Conservation (phyloP, 2,113 vertebrate species). For the Athene noctua region DNA sequence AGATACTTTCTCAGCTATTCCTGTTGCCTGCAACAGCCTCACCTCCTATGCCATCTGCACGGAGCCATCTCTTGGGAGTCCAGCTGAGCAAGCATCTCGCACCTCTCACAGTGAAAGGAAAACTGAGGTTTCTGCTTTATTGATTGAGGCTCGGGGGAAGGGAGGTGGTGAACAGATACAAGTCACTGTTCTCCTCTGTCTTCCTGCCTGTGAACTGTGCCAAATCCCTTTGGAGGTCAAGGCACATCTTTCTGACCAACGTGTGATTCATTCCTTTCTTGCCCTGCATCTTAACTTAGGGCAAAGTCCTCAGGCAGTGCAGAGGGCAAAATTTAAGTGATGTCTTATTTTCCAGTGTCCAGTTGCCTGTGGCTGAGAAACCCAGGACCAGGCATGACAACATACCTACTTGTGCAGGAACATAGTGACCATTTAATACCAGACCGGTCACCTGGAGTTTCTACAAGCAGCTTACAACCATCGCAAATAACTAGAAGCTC, state of each 20-base stretch:
- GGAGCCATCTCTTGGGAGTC: background rate
- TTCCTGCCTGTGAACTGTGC: background rate
- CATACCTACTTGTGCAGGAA: background rate
- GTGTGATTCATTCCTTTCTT: background rate
- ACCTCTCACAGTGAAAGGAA: background rate
- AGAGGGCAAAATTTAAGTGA: background rate
- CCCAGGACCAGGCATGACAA: fast-evolving
- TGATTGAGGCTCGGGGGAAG: background rate
- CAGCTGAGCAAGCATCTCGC: background rate
- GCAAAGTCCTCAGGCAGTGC: background rate
- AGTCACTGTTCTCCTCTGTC: background rate
- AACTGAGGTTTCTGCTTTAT: background rate
- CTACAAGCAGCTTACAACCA: background rate
- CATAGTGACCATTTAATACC: background rate
- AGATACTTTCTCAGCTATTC: background rate
- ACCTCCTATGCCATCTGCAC: background rate
- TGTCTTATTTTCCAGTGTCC: background rate
- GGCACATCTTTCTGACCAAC: background rate
- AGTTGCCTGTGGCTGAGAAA: background rate
- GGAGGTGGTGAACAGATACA: background rate
- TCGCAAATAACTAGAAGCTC: background rate
- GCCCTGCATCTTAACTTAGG: background rate
- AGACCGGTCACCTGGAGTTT: background rate
- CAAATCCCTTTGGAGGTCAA: background rate
- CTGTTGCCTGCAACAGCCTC: background rate